Base-by-base conservation (phyloP, 1,140 invertebrate genomes). In the Trichonephila clavata region DNA sequence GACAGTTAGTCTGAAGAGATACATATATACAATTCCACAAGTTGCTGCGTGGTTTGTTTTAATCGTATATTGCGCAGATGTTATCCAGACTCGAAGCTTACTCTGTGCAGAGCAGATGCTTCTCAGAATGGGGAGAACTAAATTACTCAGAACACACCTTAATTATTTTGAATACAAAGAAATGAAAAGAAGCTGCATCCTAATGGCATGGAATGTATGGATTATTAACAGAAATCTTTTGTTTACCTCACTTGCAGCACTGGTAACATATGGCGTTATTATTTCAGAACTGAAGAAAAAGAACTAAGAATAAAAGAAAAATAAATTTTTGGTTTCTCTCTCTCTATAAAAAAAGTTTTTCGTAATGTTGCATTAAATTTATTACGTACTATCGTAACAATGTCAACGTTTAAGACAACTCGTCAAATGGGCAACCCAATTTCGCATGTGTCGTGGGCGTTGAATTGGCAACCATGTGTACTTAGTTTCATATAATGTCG, bases 91-190 rank as follows among this genome's bases (percentile, higher is more conserved):
- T 10, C n/a, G 27, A 4, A 57, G 86, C 24, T 24, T 87, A 16
- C 1, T 14, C 10, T 57, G 3, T 10, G 50, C 65, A 5, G 60
- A 87, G 32, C 3, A 13, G 5, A 6, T 63, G 16, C 65, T 87
- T 16, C 3, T 14, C 16, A 16, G 32, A 18, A 39, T 39, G 14
- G 27, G 4, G 18, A 0, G 21, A 1, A 21, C 13, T 10, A 43
- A 27, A 5, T 18, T 59, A 0, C 13, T 43, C 16, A 43, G 20
- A 27, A 61, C 5, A 60, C 24, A 61, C 0, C 14, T 27, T 3
- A 63, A 87, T 24, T 87, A 87, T 43, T 87, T 57, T 24, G 32
- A 61, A 16, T 87, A 65, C 27, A 87, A 87, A 24, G 61, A 87
- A 43, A 65, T 87, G 24, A 87, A 87, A 18, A 87, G 32, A 24